phyloP scores from a whole-genome alignment of 2,797 vertebrate genomes.

The Denticeps clupeoides region DNA sequence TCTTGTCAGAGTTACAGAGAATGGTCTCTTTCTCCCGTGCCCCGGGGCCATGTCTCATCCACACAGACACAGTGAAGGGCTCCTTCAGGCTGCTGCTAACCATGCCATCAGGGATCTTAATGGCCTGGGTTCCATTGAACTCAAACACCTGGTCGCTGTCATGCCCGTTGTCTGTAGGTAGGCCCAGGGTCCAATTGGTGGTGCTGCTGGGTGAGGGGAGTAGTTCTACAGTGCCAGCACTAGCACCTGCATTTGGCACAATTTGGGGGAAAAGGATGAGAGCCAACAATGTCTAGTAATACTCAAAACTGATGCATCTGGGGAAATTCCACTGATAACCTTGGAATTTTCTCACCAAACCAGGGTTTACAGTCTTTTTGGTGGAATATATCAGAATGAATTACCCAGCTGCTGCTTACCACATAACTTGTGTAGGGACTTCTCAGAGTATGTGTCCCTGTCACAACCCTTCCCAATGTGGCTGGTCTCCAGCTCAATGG shows the following conservation, averaged over 20 bases:
- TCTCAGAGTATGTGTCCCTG: slow-evolving; percentile 94
- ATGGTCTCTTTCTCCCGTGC: slow-evolving; percentile 87
- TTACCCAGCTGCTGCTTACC: slow-evolving; percentile 57
- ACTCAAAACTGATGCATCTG: background rate
- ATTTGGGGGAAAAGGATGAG: too few species aligned
- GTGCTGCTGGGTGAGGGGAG: slow-evolving; percentile 80
- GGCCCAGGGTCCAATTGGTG: slow-evolving; percentile 81
- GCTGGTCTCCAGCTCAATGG: slow-evolving; percentile 81
- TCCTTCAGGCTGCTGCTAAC: slow-evolving; percentile 74
- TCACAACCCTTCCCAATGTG: slow-evolving; percentile 97
- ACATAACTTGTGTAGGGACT: slow-evolving; percentile 90
- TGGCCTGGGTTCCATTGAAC: slow-evolving; percentile 93
- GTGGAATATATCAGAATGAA: too few species aligned
- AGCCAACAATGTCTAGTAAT: background rate
- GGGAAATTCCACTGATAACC: too few species aligned
- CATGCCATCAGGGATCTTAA: slow-evolving; percentile 77
- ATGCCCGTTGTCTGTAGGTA: slow-evolving; percentile 90
- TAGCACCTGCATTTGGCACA: slow-evolving; percentile 58
- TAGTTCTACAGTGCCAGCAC: slow-evolving; percentile 77
- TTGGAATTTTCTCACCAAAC: background rate
- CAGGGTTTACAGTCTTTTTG: background rate
- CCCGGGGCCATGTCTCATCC: slow-evolving; percentile 90
- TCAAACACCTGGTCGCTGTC: slow-evolving; percentile 98
- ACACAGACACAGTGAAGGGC: slow-evolving; percentile 86
- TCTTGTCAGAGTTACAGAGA: slow-evolving; percentile 93